Evolutionary conservation across 2,797 vertebrate genomes (phyloP).

Genomic region (Cyprinodon diabolis): DNA sequence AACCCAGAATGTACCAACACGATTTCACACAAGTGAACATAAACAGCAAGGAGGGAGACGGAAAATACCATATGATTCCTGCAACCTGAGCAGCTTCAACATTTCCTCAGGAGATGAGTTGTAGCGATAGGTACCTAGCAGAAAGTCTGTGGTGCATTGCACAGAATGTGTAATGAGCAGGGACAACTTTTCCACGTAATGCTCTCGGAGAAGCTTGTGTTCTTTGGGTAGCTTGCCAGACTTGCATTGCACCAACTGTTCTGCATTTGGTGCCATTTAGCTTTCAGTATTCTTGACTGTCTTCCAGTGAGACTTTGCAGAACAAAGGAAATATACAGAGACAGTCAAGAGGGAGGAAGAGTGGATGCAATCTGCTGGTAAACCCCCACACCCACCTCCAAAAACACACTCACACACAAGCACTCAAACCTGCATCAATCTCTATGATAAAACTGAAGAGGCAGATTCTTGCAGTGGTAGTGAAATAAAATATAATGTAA

Average conservation of each 20-base stretch:
- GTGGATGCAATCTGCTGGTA: constrained; percentile 33
- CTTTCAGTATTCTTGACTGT: constrained; percentile 11
- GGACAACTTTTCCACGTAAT: constrained; percentile 31
- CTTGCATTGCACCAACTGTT: constrained; percentile 26
- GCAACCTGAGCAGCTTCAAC: constrained; percentile 39
- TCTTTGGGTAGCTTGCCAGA: constrained; percentile 15
- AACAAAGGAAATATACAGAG: constrained; percentile 19
- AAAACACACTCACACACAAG: too few relatives aligned
- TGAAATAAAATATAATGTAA: constrained; percentile 55
- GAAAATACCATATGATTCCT: constrained; percentile 54
- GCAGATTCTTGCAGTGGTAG: constrained; percentile 17
- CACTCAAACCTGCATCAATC: too few relatives aligned
- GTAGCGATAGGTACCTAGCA: constrained; percentile 48
- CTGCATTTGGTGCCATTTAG: constrained; percentile 27
- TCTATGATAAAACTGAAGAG: constrained; percentile 33
- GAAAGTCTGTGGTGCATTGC: constrained; percentile 35
- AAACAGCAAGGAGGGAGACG: constrained; percentile 7
- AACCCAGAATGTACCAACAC: constrained; percentile 14
- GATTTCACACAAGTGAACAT: background rate
- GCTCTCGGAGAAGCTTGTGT: constrained; percentile 19
- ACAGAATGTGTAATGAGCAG: constrained; percentile 45
- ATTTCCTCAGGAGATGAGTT: constrained; percentile 55
- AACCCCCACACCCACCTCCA: constrained; percentile 8
- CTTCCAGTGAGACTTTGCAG: constrained; percentile 17
- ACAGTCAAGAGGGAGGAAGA: background rate